Base-by-base conservation (phyloP, 2,888 invertebrate genomes). In the Agrochola lota region DNA sequence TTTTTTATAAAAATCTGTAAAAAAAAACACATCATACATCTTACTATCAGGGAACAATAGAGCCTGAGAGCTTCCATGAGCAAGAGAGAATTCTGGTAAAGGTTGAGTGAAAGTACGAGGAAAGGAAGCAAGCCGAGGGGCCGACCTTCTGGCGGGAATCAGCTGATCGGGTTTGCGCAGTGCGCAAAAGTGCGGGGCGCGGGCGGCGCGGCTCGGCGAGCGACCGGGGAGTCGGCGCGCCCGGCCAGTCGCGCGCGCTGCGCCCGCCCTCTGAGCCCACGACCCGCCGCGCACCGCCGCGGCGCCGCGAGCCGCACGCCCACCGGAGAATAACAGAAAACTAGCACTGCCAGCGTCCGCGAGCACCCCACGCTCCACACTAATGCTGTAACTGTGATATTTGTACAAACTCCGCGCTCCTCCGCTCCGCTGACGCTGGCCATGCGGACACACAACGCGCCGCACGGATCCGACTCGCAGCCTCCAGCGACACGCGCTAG, bases 81-180 rank as follows among this genome's bases (percentile, higher is more conserved):
- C 63, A 71, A 78, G 80, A 60, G 73, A 67, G 69, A 75, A 77
- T 67, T 67, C n/a, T 66, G 43, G 40, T 57, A 77, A 80, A 84
- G 76, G 73, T 64, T 77, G 87, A 92, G 92, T 90, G 92, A 93
- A 94, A 92, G 92, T 93, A 90, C 83, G 87, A 87, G 88, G 89
- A 90, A 90, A 90, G 90, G 90, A 90, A 92, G 91, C 87, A 85
- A 88, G 91, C 90, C 92, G 93, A 94, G 85, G 84, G 88, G 91
- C 90, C 93, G 93, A 94, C 94, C 95, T 94, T 94, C 94, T 95
- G 96, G 95, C 95, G 96, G 96, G 96, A 96, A 96, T 95, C 96
- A 96, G 96, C 96, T 96, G 96, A 94, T 96, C 92, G 92, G 94
- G 95, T 92, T 96, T 96, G 96, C 96, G 96, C 96, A 96, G 93